These are phyloP conservation scores for Dilophus febrilis DNA, from an alignment of 2,888 invertebrate species.

Conservation along the genomic window DNA sequence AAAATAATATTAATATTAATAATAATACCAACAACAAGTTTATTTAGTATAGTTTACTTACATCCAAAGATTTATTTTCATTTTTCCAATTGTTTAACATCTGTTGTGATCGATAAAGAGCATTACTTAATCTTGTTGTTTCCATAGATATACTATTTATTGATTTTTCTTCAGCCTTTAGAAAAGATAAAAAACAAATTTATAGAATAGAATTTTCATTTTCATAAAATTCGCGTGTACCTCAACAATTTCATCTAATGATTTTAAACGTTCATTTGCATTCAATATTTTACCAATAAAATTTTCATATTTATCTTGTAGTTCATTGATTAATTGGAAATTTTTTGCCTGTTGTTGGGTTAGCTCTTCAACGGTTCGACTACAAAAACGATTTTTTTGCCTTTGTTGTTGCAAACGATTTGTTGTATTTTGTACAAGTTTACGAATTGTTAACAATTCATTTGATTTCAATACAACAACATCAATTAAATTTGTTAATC, in stretches of 20 bases:
- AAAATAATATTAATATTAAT: too few relatives aligned
- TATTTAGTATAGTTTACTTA: constrained; percentile 8
- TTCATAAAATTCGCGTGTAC: too few relatives aligned
- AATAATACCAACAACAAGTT: too few relatives aligned
- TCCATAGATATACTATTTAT: constrained; percentile 20
- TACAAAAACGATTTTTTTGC: constrained; percentile 19
- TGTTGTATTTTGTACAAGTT: constrained; percentile 22
- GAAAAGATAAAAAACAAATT: background rate
- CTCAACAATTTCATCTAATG: constrained; percentile 26
- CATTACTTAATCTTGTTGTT: constrained; percentile 19
- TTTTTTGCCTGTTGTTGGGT: constrained; percentile 15
- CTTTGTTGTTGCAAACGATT: constrained; percentile 22
- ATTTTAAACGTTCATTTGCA: constrained; percentile 23
- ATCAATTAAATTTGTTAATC: constrained; percentile 21
- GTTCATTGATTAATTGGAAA: constrained; percentile 12
- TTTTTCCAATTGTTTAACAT: constrained; percentile 19
- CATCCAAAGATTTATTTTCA: constrained; percentile 17
- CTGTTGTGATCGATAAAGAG: constrained; percentile 22
- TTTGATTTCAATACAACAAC: constrained; percentile 24
- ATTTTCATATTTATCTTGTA: constrained; percentile 16
- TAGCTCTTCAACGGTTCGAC: constrained; percentile 15
- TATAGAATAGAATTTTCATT: too few relatives aligned
- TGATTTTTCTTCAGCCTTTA: constrained; percentile 16
- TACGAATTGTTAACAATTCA: constrained; percentile 24
- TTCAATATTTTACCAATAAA: constrained; percentile 16